Evolutionary conservation across 2,113 vertebrate species (phyloP).

Genomic region (Oenanthe oenanthe): DNA sequence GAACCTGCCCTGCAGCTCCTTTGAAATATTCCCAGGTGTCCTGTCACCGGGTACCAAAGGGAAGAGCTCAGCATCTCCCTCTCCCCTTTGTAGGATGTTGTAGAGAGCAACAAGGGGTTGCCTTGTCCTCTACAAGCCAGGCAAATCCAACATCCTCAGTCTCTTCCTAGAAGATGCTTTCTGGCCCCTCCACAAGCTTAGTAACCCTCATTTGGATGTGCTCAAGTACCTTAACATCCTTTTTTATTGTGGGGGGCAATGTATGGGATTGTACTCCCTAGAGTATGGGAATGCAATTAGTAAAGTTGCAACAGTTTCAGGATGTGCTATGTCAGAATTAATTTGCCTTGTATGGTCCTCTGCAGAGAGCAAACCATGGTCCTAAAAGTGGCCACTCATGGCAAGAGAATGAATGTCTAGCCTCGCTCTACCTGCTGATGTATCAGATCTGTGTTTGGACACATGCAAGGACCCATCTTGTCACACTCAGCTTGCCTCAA

Average conservation of each 20-base stretch:
- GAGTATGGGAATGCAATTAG: neutral
- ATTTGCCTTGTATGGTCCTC: neutral
- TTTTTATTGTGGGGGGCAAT: neutral
- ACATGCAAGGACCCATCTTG: neutral
- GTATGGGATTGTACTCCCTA: neutral
- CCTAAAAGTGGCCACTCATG: neutral
- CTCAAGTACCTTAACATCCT: neutral
- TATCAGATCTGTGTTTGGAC: neutral
- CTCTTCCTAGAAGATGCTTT: neutral
- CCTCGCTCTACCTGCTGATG: fast-evolving
- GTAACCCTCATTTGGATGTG: neutral
- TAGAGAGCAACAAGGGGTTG: neutral
- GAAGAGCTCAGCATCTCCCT: neutral
- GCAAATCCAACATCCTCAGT: neutral
- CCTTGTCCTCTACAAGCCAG: neutral
- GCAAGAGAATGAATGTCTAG: neutral
- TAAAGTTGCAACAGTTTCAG: neutral
- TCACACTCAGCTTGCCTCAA: neutral
- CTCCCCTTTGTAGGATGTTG: neutral
- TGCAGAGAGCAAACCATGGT: neutral
- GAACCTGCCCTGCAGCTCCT: neutral
- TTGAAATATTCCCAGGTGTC: neutral
- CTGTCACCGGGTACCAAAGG: neutral
- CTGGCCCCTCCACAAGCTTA: neutral
- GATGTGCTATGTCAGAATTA: neutral